A percentile compares a stretch with the other conserved stretches of the same genome.
phyloP scores from a whole-genome alignment of 2,797 vertebrate species.

The Muraenolepis orangiensis region DNA sequence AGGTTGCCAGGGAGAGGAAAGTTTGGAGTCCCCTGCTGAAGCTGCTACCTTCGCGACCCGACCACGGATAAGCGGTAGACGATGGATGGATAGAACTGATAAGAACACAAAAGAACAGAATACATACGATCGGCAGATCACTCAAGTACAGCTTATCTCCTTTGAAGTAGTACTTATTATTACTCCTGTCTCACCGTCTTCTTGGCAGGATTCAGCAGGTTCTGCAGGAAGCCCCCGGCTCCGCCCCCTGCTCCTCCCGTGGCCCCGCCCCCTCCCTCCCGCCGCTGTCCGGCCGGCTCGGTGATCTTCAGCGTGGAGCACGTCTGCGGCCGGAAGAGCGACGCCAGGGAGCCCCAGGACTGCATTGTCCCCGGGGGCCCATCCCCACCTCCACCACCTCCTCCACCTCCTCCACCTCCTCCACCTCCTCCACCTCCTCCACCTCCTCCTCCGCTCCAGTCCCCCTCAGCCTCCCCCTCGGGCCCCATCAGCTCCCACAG shows the following conservation, averaged over 20 bases:
- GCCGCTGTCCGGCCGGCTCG: slow-evolving; percentile 72
- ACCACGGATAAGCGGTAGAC: no score
- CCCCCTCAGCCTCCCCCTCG: slow-evolving; percentile 62
- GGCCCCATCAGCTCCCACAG: slow-evolving; percentile 72
- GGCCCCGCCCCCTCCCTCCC: slow-evolving; percentile 51
- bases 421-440: slow-evolving; percentile 62
- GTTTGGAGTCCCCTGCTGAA: no score
- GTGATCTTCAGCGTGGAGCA: slow-evolving; percentile 78
- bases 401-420: slow-evolving; percentile 63
- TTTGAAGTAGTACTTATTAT: no score
- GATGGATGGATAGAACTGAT: no score
- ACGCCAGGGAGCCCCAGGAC: slow-evolving; percentile 81
- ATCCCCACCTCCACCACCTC: slow-evolving; percentile 50
- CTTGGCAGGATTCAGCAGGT: slow-evolving; percentile 73
- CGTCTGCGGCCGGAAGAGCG: slow-evolving; percentile 76
- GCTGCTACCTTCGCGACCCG: no score
- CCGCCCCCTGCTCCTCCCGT: slow-evolving; percentile 9
- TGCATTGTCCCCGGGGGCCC: slow-evolving; percentile 68
- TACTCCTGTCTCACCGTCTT: slow-evolving; percentile 70
- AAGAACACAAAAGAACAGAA: not conserved
- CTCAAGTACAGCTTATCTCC: no score
- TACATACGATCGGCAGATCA: no score
- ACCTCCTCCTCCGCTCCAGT: slow-evolving; percentile 66
- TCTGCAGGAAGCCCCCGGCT: slow-evolving; percentile 74
- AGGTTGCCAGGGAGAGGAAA: no score